Conservation (phyloP, 2,797 vertebrate genomes). For the Neostethus bicornis region DNA sequence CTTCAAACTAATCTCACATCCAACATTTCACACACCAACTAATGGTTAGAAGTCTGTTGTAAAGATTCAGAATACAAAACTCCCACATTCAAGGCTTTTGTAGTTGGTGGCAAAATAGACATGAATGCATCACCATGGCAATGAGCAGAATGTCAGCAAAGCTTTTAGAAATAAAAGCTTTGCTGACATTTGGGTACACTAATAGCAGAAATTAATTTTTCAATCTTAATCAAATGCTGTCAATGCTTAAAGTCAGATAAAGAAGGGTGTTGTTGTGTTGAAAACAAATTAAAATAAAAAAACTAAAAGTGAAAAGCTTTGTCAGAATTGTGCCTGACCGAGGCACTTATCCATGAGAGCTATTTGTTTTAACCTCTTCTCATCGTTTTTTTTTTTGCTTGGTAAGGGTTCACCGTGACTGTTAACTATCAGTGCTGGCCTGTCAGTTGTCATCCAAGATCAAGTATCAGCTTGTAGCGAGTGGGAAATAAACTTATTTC, state of each 20-base stretch:
- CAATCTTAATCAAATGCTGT: background rate
- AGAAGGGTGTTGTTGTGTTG: background rate
- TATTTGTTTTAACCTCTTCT: background rate
- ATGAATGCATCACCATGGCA: background rate
- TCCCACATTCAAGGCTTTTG: background rate
- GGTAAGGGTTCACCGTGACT: background rate
- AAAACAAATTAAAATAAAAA: background rate
- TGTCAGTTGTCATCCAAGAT: background rate
- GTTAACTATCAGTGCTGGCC: background rate
- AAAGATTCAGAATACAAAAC: background rate
- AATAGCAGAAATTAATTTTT: background rate
- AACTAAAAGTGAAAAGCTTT: too few species aligned
- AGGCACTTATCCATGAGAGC: background rate
- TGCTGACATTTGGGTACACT: background rate
- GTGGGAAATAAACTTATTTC: too few species aligned
- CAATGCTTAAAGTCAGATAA: background rate
- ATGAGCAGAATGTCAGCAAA: background rate
- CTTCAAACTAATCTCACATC: too few species aligned
- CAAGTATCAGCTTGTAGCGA: too few species aligned
- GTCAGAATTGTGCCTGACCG: background rate
- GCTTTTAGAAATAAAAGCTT: background rate
- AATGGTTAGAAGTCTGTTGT: background rate
- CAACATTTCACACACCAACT: background rate
- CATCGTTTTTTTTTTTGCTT: background rate
- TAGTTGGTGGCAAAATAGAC: background rate